Base-by-base conservation (phyloP, 92 coral and sea anemone genomes). In the Actinostola sp. region DNA sequence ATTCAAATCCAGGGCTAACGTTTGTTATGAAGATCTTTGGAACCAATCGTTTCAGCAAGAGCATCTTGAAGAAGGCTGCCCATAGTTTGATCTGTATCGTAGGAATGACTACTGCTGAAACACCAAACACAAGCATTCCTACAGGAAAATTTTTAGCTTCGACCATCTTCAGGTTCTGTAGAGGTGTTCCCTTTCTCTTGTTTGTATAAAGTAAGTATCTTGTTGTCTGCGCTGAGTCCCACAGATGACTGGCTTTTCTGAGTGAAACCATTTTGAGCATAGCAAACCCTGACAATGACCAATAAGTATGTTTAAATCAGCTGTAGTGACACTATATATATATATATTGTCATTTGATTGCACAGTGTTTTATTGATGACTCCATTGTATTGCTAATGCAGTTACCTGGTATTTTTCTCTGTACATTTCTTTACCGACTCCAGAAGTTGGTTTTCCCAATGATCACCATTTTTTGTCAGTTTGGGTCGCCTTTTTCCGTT, bases 211-310 rank as follows among this genome's bases (percentile, higher is more conserved):
- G 85, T 53, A 19, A 83, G 58, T 42, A 87, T 87, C 44, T 78
- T 78, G 86, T 78, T 87, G 73, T 82, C 89, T 31, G 77, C 81
- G 19, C 66, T 65, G 67, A 83, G 39, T 4, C 87, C n/a, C 89
- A 48, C 88, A 87, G 20, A 83, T 59, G 12, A 84, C 84, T 17
- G 93, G 93, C 38, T 88, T 88, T 57, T 88, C 86, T 10, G 89
- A 88, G 32, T 84, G 93, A 63, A 84, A 88, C 93, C 93, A 61
- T 84, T 79, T 8, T 86, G 93, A 3, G 89, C 86, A 58, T 84
- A 88, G 44, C 89, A 84, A 28, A n/a, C n/a, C 84, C 89, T 83
- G 26, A 44, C 30, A 45, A 4, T 35, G 45, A 52, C n/a, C n/a
- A 28, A 58, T 26, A 13, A 32, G 64, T 11, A 12, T n/a, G n/a